Conservation (phyloP, 2,888 invertebrate genomes). For the Amphipoea lucens region DNA sequence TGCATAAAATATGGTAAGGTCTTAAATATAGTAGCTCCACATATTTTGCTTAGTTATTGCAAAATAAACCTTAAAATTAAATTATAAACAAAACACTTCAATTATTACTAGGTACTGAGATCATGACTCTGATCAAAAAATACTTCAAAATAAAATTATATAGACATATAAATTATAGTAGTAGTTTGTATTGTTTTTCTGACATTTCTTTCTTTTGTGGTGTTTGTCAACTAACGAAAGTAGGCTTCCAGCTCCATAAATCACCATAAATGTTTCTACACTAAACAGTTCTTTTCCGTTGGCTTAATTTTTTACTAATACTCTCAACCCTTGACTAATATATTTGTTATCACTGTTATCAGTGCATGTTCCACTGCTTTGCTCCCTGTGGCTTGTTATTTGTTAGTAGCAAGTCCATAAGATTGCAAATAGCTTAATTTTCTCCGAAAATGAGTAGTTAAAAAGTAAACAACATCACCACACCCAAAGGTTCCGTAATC, state of each 20-base stretch:
- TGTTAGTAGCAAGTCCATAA: slow-evolving; percentile 27
- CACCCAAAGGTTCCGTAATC: slow-evolving; percentile 78
- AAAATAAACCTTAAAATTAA: no score
- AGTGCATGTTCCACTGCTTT: slow-evolving; percentile 11
- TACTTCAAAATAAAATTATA: no score
- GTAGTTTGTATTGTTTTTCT: not conserved
- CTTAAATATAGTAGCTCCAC: no score
- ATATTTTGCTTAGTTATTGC: no score
- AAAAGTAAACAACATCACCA: slow-evolving; percentile 69
- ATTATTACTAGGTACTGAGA: no score
- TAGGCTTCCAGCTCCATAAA: not conserved
- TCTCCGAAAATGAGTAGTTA: not conserved
- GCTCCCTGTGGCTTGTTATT: slow-evolving; percentile 6
- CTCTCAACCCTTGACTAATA: slow-evolving; percentile 16
- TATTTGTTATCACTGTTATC: slow-evolving; percentile 31
- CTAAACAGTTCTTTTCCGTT: not conserved
- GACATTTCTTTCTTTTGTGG: not conserved
- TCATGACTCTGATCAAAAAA: no score
- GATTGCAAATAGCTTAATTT: slow-evolving; percentile 47
- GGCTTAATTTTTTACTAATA: slow-evolving; percentile 6
- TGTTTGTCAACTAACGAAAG: not conserved
- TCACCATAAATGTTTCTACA: slow-evolving; percentile 19
- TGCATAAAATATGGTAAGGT: no score
- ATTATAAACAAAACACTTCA: no score
- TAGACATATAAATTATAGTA: no score